Base-by-base conservation (phyloP, 2,888 invertebrate genomes). In the Polietes domitor region DNA sequence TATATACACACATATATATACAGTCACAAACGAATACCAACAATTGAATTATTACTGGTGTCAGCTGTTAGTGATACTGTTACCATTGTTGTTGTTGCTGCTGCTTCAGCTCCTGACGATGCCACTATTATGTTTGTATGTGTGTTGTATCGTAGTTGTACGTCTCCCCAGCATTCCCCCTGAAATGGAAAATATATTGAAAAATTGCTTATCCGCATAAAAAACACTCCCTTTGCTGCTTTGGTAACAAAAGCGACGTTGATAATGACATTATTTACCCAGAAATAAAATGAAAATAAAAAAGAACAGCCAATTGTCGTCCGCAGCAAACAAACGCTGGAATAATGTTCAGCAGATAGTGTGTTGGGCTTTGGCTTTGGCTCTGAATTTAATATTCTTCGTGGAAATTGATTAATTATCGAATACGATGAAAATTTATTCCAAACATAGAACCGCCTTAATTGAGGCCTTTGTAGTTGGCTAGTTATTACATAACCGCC, bases 1-100 rank as follows among this genome's bases (percentile, higher is more conserved):
- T 77, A 50, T 19, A 15, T 17, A 28, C 32, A 37, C 7, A 24
- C 28, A 63, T 21, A 3, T 26, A 21, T 24, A 50, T 53, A 26
- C n/a, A n/a, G 12, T 15, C 58, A 15, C 24, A 26, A 15, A 58
- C 28, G 43, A 71, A 17, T 17, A 50, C 89, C 89, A 88, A 89
- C 90, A 89, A 89, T 89, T 90, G 90, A 90, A 89, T 89, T 90
- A 90, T 89, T 89, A 88, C 89, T 88, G 88, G 89, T 89, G 89
- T 89, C 90, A 90, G 90, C 89, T 89, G 89, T 87, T 88, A 86
- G 86, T 21, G 41, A n/a, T 68, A 2, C 3, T 41, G 9, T 19
- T 37, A 19, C 9, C 41, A n/a, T 28, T 41, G 47, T 21, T 58
- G 19, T 19, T 63, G 41, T 53, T 73, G n/a, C 10, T 32, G 1